Base-by-base conservation (phyloP, 1,140 invertebrate species). In the silkworm (Bombyx mori) region DNA sequence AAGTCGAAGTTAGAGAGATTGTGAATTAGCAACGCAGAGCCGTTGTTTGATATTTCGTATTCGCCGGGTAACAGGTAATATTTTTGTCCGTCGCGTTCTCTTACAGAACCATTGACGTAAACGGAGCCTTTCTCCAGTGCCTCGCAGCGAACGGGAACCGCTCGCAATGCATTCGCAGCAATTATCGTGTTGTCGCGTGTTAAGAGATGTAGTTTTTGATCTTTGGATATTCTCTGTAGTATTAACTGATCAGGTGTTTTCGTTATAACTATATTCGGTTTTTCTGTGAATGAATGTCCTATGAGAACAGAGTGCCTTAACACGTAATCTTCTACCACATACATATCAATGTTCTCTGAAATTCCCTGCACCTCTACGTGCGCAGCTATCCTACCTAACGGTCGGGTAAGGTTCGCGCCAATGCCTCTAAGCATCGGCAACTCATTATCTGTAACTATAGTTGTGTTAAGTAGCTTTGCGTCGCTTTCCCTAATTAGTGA, bases 201-300 rank as follows among this genome's bases (percentile, higher is more conserved):
- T 26, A 18, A 7, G 22, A 55, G 43, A 18, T 26, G 8, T 42
- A 58, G 8, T 46, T 64, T 62, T 26, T 43, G 12, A 18, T 18
- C 22, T 49, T 2, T 26, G 9, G 52, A 18, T 18, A 60, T 58
- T 57, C 48, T 64, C 44, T 62, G 42, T 22, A 71, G 60, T 9
- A 63, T 56, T 9, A 71, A 9, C 44, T 44, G n/a, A 18, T 60
- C 47, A 1, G 62, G 60, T 0, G 67, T 72, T 60, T 75, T 75
- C 0, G 56, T 75, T 7, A 72, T 68, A 5, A 66, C 43, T 10
- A 72, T 63, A 43, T 64, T 45, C 7, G 72, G 61, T 49, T 57
- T 66, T 62, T 76, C 68, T 0, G 73, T 76, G 52, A 73, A 71
- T 0, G 63, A 61, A 50, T 76, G 73, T 0, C 71, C 71, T 61